A percentile compares a stretch with the other conserved stretches of the same genome.
Evolutionary conservation across 2,113 vertebrate species (phyloP).

Genomic region (Chascanopsetta lugubris): DNA sequence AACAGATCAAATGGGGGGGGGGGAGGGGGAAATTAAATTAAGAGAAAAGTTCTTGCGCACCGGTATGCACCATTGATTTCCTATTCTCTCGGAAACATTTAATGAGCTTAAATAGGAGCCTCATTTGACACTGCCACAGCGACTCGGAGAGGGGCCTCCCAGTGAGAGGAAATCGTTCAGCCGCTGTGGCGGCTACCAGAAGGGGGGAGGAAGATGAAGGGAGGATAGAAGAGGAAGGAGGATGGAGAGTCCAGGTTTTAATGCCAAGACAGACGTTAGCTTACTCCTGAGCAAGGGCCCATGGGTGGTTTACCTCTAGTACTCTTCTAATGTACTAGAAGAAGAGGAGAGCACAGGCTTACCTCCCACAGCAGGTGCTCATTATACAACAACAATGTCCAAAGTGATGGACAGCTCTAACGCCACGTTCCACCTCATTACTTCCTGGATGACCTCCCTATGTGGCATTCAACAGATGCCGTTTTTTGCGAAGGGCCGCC

Average conservation of each 20-base stretch:
- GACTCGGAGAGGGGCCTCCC: slow-evolving; percentile 70
- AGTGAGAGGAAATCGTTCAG: slow-evolving; percentile 79
- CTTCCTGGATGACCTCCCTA: slow-evolving; percentile 62
- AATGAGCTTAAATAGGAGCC: slow-evolving; percentile 83
- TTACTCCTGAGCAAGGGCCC: slow-evolving; percentile 66
- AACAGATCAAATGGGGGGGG: slow-evolving; percentile 75
- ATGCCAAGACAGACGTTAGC: slow-evolving; percentile 72
- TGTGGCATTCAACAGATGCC: slow-evolving; percentile 49
- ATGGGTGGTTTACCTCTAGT: slow-evolving; percentile 40
- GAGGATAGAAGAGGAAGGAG: slow-evolving; percentile 5
- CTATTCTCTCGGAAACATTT: slow-evolving; percentile 85
- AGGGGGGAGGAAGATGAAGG: slow-evolving; percentile 30
- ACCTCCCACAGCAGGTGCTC: slow-evolving; percentile 45
- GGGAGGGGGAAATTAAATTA: slow-evolving; percentile 77
- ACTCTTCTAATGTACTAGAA: slow-evolving; percentile 25
- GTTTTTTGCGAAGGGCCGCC: slow-evolving; percentile 53
- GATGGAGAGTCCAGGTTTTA: slow-evolving; percentile 20
- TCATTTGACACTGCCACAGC: slow-evolving; percentile 76
- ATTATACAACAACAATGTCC: slow-evolving; percentile 52
- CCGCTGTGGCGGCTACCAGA: slow-evolving; percentile 63
- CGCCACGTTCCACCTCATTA: slow-evolving; percentile 62
- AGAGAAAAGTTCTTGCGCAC: slow-evolving; percentile 78
- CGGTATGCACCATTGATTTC: slow-evolving; percentile 83
- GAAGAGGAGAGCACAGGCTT: slow-evolving; percentile 48
- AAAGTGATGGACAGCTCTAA: slow-evolving; percentile 64